A percentile compares a stretch with the other conserved stretches of the same genome.
phyloP scores from a whole-genome alignment of 2,797 vertebrate genomes.

The Synanceia verrucosa region DNA sequence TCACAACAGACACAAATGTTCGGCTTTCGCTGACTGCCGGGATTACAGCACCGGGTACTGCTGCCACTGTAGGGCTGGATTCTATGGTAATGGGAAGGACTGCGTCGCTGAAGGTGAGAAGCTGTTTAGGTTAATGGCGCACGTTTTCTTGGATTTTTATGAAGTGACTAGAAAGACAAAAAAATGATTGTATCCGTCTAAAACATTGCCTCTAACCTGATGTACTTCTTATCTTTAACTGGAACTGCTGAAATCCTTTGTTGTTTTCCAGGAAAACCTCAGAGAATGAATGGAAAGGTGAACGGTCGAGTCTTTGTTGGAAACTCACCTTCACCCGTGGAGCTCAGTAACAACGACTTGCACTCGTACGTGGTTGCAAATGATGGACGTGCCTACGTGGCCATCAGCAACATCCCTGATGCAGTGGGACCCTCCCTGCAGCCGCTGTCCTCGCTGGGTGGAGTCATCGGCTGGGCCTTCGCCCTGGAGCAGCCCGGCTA shows the following conservation, averaged over 20 bases:
- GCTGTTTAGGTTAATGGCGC: not conserved
- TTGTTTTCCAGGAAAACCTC: constrained; percentile 86
- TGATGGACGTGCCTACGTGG: constrained; percentile 92
- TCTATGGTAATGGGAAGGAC: constrained; percentile 92
- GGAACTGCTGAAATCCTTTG: not conserved
- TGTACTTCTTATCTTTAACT: not conserved
- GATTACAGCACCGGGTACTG: constrained; percentile 89
- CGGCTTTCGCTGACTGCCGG: constrained; percentile 86
- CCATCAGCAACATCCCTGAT: constrained; percentile 88
- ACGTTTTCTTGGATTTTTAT: not conserved
- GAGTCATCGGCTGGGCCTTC: constrained; percentile 96
- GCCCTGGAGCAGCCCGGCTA: constrained; percentile 91
- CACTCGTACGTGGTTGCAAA: constrained; percentile 95
- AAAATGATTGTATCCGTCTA: not conserved
- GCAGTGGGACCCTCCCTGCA: constrained; percentile 87
- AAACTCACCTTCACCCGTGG: constrained; percentile 67
- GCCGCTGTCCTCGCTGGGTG: constrained; percentile 89
- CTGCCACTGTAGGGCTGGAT: constrained; percentile 89
- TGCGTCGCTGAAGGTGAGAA: constrained; percentile 91
- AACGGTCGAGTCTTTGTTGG: constrained; percentile 89
- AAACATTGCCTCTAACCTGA: not conserved
- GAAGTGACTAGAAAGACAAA: not conserved
- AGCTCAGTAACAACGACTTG: constrained; percentile 88
- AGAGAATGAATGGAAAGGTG: constrained; percentile 95
- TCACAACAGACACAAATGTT: constrained; percentile 87